phyloP scores from a whole-genome alignment of 2,797 vertebrate species.

The Hoplostethus atlanticus region DNA sequence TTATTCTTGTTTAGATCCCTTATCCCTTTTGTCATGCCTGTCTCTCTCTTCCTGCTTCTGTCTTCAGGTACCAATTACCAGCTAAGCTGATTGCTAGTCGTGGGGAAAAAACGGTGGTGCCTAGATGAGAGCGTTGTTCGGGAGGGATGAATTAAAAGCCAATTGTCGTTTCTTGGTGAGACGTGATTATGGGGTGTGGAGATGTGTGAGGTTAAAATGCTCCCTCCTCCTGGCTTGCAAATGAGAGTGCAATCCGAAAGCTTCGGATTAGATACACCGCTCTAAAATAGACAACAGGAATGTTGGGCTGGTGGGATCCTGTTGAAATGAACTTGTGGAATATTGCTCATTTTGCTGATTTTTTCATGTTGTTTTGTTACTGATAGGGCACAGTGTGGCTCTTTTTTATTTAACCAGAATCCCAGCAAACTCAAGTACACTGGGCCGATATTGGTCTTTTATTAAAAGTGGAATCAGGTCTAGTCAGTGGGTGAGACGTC shows the following conservation, averaged over 20 bases:
- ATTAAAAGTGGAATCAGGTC: too few species aligned
- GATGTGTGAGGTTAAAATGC: not conserved
- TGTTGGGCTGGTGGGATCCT: not conserved
- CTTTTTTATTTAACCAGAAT: too few species aligned
- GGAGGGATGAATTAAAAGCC: constrained; percentile 44
- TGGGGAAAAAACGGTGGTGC: constrained; percentile 25
- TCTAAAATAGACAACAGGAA: not conserved
- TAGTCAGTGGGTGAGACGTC: too few species aligned
- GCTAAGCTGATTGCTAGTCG: constrained; percentile 36
- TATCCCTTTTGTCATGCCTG: not conserved
- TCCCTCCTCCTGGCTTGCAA: constrained; percentile 17
- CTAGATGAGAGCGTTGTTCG: constrained; percentile 24
- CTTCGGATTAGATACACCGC: constrained; percentile 7
- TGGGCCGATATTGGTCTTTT: too few species aligned
- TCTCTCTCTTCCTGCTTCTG: constrained; percentile 5
- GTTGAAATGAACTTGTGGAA: not conserved
- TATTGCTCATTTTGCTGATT: too few species aligned
- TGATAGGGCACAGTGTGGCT: too few species aligned
- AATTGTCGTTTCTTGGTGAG: constrained; percentile 22
- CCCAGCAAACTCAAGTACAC: too few species aligned
- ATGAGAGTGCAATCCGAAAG: constrained; percentile 12
- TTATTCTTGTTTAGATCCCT: not conserved
- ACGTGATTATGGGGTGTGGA: constrained; percentile 27
- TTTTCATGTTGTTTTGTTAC: too few species aligned
- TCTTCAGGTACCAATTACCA: constrained; percentile 48